These are phyloP conservation scores for Phania funesta DNA, from an alignment of 2,888 invertebrate genomes.

Conservation along the genomic window DNA sequence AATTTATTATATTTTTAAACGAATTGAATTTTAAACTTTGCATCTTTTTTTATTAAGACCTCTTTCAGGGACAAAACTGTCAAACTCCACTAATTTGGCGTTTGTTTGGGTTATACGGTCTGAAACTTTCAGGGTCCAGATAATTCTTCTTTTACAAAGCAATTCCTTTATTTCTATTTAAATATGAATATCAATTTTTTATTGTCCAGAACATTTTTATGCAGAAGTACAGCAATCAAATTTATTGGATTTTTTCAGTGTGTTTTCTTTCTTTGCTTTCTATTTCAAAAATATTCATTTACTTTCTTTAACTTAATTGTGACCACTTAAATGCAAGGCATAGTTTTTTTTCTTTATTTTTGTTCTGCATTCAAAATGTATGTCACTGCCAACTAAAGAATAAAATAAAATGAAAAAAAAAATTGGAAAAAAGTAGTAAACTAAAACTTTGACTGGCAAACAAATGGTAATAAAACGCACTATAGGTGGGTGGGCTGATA, in stretches of 20 bases:
- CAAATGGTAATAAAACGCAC: conserved; percentile 57
- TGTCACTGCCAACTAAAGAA: conserved; percentile 61
- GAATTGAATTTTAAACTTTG: too few species aligned
- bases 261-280: background rate
- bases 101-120: too few species aligned
- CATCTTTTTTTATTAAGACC: too few species aligned
- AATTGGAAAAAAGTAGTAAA: background rate
- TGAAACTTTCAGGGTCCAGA: too few species aligned
- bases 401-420: conserved; percentile 23
- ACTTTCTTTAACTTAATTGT: conserved; percentile 54
- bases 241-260: background rate
- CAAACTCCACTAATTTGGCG: too few species aligned
- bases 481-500: background rate
- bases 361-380: conserved; percentile 43
- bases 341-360: conserved; percentile 20
- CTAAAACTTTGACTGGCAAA: conserved; percentile 35
- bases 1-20: too few species aligned
- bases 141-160: too few species aligned
- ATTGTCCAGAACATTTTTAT: background rate
- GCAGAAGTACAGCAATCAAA: background rate
- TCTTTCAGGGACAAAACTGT: too few species aligned
- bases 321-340: conserved; percentile 55
- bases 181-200: too few species aligned
- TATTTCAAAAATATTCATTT: conserved; percentile 24
- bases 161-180: too few species aligned